These are phyloP conservation scores for Syndactyla subalaris DNA, from an alignment of 2,797 vertebrate genomes.

Conservation along the genomic window DNA sequence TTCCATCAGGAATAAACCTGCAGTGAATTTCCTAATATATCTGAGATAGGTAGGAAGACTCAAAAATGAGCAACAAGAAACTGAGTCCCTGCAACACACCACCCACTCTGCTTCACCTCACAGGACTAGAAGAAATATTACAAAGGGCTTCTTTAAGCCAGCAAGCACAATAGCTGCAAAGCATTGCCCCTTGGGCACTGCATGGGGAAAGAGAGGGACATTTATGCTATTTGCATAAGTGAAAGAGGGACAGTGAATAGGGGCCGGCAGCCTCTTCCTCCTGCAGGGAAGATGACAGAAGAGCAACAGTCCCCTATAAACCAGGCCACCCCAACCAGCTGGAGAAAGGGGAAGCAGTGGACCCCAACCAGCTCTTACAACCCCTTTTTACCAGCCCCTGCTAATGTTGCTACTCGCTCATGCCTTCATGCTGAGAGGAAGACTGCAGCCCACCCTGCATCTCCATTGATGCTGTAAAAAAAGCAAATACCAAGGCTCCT, in stretches of 20 bases:
- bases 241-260: neutral
- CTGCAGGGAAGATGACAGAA: neutral
- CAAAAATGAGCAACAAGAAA: neutral
- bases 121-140: neutral
- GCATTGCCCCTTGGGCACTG: neutral
- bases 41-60: neutral
- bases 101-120: neutral
- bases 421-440: neutral
- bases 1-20: neutral
- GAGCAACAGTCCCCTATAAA: neutral
- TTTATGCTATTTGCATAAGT: neutral
- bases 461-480: neutral
- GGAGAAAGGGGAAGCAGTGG: neutral
- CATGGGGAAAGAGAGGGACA: neutral
- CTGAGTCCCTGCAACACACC: neutral
- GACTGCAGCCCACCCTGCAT: neutral
- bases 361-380: neutral
- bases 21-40: neutral
- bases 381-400: fast-evolving
- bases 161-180: neutral
- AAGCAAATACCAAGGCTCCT: neutral
- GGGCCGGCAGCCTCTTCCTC: neutral
- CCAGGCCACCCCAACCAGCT: neutral
- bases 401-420: neutral
- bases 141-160: neutral